Evolutionary conservation across 2,888 invertebrate species (phyloP).

Genomic region (Microdon myrmicae): DNA sequence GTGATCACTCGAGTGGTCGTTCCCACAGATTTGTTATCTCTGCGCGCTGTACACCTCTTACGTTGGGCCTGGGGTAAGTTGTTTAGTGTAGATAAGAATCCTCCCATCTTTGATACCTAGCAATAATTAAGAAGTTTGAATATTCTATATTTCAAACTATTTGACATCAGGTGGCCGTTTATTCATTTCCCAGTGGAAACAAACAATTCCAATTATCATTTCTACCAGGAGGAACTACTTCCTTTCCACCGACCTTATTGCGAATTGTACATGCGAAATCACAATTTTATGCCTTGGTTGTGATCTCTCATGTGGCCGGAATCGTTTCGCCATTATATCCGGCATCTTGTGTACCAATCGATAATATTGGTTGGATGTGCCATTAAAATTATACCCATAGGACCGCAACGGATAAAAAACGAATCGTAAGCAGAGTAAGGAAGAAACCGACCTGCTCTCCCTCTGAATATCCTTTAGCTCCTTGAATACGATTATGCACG

Average conservation of each 20-base stretch:
- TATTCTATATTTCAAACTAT: too few species aligned
- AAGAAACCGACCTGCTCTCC: constrained; percentile 12
- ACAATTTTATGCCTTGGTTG: constrained; percentile 54
- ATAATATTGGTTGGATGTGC: constrained; percentile 55
- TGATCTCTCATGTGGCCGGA: constrained; percentile 3
- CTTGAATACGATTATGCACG: constrained; percentile 52
- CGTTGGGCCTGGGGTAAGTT: too few species aligned
- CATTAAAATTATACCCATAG: constrained; percentile 66
- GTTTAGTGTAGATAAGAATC: too few species aligned
- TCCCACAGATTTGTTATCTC: too few species aligned
- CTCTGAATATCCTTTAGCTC: constrained; percentile 28
- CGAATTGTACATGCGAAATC: constrained; percentile 61
- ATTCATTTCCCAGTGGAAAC: too few species aligned
- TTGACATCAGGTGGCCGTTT: too few species aligned
- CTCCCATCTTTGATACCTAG: too few species aligned
- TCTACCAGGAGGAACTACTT: too few species aligned
- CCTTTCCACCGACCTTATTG: constrained; percentile 44
- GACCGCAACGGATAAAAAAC: constrained; percentile 53
- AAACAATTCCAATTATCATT: too few species aligned
- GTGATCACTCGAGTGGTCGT: too few species aligned
- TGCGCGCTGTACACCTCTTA: too few species aligned
- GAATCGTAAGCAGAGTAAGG: constrained; percentile 25
- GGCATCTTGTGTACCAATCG: constrained; percentile 43
- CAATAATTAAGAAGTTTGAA: too few species aligned
- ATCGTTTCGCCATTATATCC: constrained; percentile 35